Conservation (phyloP, 2,113 vertebrate species). For the Apistogramma diplotaenia region DNA sequence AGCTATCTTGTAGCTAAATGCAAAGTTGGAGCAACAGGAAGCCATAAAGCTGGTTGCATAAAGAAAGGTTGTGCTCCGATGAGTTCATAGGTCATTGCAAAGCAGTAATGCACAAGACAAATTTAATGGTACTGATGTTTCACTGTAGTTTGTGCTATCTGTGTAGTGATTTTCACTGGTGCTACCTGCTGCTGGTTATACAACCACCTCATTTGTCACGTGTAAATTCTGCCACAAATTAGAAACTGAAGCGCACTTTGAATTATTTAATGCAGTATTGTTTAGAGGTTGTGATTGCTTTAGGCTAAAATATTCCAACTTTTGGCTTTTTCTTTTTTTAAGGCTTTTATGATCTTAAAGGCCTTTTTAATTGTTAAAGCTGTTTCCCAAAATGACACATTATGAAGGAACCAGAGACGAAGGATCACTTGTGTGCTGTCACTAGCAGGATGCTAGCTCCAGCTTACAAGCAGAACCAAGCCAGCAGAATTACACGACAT, state of each 20-base stretch:
- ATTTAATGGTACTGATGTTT: neutral
- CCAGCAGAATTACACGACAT: neutral
- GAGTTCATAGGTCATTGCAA: neutral
- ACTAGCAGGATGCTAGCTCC: neutral
- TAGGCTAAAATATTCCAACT: neutral
- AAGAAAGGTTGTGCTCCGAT: neutral
- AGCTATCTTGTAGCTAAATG: neutral
- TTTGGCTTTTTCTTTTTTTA: neutral
- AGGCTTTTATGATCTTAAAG: neutral
- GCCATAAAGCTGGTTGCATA: neutral
- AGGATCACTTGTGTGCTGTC: neutral
- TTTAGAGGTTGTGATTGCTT: neutral
- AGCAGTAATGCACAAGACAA: neutral
- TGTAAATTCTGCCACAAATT: neutral
- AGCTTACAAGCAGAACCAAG: too few species aligned
- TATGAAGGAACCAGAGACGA: neutral
- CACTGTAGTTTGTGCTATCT: neutral
- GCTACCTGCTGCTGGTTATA: slow-evolving; percentile 30
- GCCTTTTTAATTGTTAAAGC: neutral
- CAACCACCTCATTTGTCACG: slow-evolving; percentile 7
- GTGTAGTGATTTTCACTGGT: slow-evolving; percentile 4
- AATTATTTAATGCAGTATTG: neutral
- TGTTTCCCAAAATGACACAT: neutral
- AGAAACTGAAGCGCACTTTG: neutral
- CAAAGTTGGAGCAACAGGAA: neutral